phyloP scores from a whole-genome alignment of 2,113 vertebrate genomes.

The Oryzias celebensis region DNA sequence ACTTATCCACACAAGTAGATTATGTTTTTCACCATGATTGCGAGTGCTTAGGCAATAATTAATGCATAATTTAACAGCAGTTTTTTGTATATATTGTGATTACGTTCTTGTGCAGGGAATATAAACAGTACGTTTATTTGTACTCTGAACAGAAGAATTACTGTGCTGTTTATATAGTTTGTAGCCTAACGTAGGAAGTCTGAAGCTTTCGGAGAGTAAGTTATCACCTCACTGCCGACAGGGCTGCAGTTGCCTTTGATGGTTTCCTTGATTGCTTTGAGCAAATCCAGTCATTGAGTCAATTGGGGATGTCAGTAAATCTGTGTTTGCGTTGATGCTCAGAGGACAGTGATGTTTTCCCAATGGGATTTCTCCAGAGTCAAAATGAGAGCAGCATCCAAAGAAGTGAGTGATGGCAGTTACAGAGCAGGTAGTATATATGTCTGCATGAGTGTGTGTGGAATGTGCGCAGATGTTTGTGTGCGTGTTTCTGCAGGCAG shows the following conservation, averaged over 20 bases:
- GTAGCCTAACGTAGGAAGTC: conserved; percentile 14
- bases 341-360: conserved; percentile 52
- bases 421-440: conserved; percentile 6
- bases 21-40: too few species aligned
- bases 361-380: conserved; percentile 31
- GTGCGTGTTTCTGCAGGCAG: conserved; percentile 45
- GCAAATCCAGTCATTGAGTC: conserved; percentile 60
- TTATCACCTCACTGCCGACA: conserved; percentile 56
- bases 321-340: conserved; percentile 43
- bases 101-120: conserved; percentile 3
- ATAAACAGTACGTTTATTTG: conserved; percentile 17
- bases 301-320: conserved; percentile 54
- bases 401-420: conserved; percentile 24
- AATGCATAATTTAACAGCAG: too few species aligned
- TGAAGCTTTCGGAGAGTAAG: conserved; percentile 15
- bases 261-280: conserved; percentile 56
- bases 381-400: conserved; percentile 19
- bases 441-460: neutral
- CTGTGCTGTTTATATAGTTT: neutral
- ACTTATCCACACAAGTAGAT: too few species aligned
- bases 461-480: conserved; percentile 19
- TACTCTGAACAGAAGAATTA: conserved; percentile 26
- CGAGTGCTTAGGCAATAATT: too few species aligned
- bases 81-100: too few species aligned
- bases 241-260: conserved; percentile 56